Percentiles rank a stretch among this genome's conserved stretches.
These are phyloP conservation scores for Coelopa frigida DNA, from an alignment of 1,140 invertebrate species.

Conservation along the genomic window DNA sequence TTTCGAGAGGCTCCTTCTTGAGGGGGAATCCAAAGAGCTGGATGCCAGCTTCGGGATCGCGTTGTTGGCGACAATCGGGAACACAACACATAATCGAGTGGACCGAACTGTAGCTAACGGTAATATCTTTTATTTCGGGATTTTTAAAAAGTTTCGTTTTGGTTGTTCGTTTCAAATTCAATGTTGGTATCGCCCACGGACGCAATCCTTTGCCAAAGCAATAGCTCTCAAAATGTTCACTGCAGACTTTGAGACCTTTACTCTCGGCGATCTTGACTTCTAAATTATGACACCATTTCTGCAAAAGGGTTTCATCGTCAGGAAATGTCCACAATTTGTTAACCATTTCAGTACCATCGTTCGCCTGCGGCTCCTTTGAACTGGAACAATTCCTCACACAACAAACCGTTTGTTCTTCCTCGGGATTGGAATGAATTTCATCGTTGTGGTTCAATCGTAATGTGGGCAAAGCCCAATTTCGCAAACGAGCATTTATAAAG, in stretches of 20 bases:
- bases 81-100: too few relatives aligned
- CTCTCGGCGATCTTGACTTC: conserved; percentile 23
- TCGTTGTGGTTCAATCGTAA: conserved; percentile 33
- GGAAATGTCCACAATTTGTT: conserved; percentile 22
- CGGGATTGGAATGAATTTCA: too few relatives aligned
- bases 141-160: too few relatives aligned
- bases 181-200: conserved; percentile 34
- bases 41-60: too few relatives aligned
- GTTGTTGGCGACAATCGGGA: too few relatives aligned
- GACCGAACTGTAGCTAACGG: too few relatives aligned
- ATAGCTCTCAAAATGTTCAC: conserved; percentile 32
- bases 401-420: too few relatives aligned
- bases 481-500: conserved; percentile 32
- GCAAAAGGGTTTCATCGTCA: conserved; percentile 21
- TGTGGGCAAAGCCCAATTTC: conserved; percentile 33
- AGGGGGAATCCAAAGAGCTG: too few relatives aligned
- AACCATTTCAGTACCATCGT: too few relatives aligned
- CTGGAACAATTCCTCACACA: conserved; percentile 29
- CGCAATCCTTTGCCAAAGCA: conserved; percentile 32
- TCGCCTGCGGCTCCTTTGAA: conserved; percentile 19
- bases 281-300: conserved; percentile 35
- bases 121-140: too few relatives aligned
- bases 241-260: too few relatives aligned
- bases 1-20: too few relatives aligned
- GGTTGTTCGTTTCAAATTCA: conserved; percentile 35